Base-by-base conservation (phyloP, 2,797 vertebrate species). In the Geotrypetes seraphini region DNA sequence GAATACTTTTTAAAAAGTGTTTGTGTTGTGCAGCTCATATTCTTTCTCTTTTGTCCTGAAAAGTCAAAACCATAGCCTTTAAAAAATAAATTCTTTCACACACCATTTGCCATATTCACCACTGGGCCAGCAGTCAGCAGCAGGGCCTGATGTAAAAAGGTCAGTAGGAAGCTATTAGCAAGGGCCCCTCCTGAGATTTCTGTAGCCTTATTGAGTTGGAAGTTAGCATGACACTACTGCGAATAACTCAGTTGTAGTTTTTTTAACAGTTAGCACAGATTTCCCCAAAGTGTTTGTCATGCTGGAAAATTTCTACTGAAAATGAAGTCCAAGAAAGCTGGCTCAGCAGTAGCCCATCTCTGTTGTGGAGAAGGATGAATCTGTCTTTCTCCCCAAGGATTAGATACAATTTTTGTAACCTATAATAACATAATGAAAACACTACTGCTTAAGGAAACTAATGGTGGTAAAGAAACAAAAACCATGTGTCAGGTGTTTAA, bases 251-350 rank as follows among this genome's bases (percentile, higher is more conserved):
- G 54, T 56, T 72, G 63, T 57, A 66, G 62, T 44, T 50, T 77
- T 69, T 69, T 60, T 47, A 81, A 73, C 63, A 60, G 63, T 74
- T 76, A 77, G 65, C 63, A 60, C 47, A 78, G 69, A 84, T 84
- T 87, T 84, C 79, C 79, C 79, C 53, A 60, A 68, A 83, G 80
- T 74, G 73, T 74, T 77, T 79, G 75, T 79, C 71, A 76, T 64
- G 85, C 79, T 47, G 68, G 63, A 73, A 81, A 81, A 82, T 73
- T 68, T 66, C 75, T 71, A 55, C 62, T 65, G 53, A 65, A 68
- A 79, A 74, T 71, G 63, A 77, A 64, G 65, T 78, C 69, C 58
- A 51, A 60, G 53, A 66, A 76, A 69, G 31, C 57, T 52, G 60
- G 34, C 47, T 45, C 60, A 63, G 60, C 66, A 54, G 57, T 55